Percentiles rank a stretch among this genome's conserved stretches.
Evolutionary conservation across 1,140 invertebrate species (phyloP).

Genomic region (Drosophila bocqueti): DNA sequence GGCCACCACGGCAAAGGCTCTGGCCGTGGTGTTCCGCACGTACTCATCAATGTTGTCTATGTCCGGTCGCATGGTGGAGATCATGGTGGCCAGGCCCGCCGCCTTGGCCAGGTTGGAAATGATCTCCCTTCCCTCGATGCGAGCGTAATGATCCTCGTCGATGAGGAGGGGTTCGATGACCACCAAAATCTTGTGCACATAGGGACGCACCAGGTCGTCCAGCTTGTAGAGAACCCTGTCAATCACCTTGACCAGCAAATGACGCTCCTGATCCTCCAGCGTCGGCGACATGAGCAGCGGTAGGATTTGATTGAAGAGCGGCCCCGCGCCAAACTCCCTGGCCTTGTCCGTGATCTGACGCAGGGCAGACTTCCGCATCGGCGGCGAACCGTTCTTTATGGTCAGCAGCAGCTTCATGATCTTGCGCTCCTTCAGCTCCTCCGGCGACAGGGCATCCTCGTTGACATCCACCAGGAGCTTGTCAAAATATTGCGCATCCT

Average conservation of each 20-base stretch:
- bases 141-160: slow-evolving; percentile 99
- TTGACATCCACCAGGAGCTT: slow-evolving; percentile 99
- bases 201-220: slow-evolving; percentile 99
- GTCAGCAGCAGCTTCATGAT: slow-evolving; percentile 99
- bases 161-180: slow-evolving; percentile 99
- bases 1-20: slow-evolving; percentile 99
- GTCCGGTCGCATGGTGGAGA: slow-evolving; percentile 99
- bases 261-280: slow-evolving; percentile 99
- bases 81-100: slow-evolving; percentile 99
- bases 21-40: slow-evolving; percentile 99
- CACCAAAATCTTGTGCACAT: slow-evolving; percentile 99
- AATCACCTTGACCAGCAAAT: slow-evolving; percentile 99
- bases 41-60: slow-evolving; percentile 99
- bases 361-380: slow-evolving; percentile 99
- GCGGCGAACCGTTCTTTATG: slow-evolving; percentile 99
- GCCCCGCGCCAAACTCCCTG: slow-evolving; percentile 98
- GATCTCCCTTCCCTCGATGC: slow-evolving; percentile 99
- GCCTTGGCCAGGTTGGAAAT: slow-evolving; percentile 99
- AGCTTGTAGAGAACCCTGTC: slow-evolving; percentile 99
- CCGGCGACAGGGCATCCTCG: slow-evolving; percentile 97
- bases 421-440: slow-evolving; percentile 99
- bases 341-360: slow-evolving; percentile 99
- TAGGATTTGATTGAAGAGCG: slow-evolving; percentile 99
- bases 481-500: slow-evolving; percentile 99
- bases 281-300: slow-evolving; percentile 99